Percentiles rank a stretch among this genome's conserved stretches.
phyloP scores from a whole-genome alignment of 2,113 vertebrate genomes.

The Cnemophilus loriae region DNA sequence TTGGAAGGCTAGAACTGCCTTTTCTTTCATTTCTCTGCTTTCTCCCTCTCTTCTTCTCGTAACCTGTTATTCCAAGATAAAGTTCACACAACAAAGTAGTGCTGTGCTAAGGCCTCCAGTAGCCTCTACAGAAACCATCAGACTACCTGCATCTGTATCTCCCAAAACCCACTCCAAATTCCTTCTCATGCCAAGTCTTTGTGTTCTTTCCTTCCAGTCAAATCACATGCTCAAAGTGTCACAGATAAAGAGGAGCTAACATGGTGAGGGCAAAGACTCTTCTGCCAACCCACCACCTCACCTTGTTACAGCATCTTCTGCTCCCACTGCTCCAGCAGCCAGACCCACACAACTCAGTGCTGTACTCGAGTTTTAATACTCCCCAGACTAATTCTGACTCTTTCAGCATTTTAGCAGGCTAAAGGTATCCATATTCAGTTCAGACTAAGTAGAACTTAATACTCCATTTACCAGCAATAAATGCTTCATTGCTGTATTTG shows the following conservation, averaged over 20 bases:
- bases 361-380: neutral
- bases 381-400: neutral
- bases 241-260: neutral
- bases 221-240: neutral
- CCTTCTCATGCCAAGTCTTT: neutral
- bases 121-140: neutral
- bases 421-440: neutral
- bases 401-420: neutral
- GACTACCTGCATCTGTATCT: neutral
- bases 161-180: neutral
- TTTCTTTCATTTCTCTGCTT: neutral
- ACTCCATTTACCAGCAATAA: neutral
- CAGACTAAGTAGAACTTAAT: neutral
- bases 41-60: neutral
- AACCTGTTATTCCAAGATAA: neutral
- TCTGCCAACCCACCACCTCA: neutral
- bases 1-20: neutral
- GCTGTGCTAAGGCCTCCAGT: neutral
- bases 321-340: neutral
- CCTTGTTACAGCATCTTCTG: neutral
- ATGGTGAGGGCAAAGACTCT: neutral
- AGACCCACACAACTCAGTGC: neutral
- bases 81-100: neutral
- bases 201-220: neutral
- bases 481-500: neutral